Evolutionary conservation across 2,888 invertebrate genomes (phyloP).

Genomic region (Spodoptera littoralis): DNA sequence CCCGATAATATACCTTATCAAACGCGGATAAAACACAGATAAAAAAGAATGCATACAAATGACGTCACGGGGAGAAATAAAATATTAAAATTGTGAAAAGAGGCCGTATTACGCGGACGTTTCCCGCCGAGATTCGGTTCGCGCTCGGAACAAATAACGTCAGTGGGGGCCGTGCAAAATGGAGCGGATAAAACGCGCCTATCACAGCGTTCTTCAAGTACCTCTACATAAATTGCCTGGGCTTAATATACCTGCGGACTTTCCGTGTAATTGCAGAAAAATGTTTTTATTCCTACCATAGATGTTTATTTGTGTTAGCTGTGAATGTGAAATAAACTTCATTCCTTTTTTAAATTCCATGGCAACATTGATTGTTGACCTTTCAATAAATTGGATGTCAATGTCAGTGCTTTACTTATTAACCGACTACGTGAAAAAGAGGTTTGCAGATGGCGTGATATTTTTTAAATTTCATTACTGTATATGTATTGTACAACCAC

Average conservation of each 20-base stretch:
- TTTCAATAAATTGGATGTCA: too few relatives aligned
- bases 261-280: slow-evolving; percentile 37
- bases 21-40: slow-evolving; percentile 16
- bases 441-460: too few relatives aligned
- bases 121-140: slow-evolving; percentile 55
- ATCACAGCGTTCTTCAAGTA: slow-evolving; percentile 53
- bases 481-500: too few relatives aligned
- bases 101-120: slow-evolving; percentile 47
- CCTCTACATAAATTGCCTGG: slow-evolving; percentile 53
- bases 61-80: slow-evolving; percentile 48
- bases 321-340: too few relatives aligned
- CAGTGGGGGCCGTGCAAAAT: slow-evolving; percentile 53
- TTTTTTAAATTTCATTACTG: too few relatives aligned
- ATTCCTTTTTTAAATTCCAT: too few relatives aligned
- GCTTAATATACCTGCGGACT: slow-evolving; percentile 42
- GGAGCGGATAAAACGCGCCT: slow-evolving; percentile 57
- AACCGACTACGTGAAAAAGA: too few relatives aligned
- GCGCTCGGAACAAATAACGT: slow-evolving; percentile 57
- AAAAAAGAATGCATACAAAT: slow-evolving; percentile 46
- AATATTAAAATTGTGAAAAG: slow-evolving; percentile 57
- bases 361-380: too few relatives aligned
- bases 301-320: slow-evolving; percentile 6
- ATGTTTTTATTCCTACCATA: neutral
- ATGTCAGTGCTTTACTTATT: too few relatives aligned
- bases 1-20: slow-evolving; percentile 10